Evolutionary conservation across 1,140 invertebrate genomes (phyloP).

Genomic region (Elymnias hypermnestra): DNA sequence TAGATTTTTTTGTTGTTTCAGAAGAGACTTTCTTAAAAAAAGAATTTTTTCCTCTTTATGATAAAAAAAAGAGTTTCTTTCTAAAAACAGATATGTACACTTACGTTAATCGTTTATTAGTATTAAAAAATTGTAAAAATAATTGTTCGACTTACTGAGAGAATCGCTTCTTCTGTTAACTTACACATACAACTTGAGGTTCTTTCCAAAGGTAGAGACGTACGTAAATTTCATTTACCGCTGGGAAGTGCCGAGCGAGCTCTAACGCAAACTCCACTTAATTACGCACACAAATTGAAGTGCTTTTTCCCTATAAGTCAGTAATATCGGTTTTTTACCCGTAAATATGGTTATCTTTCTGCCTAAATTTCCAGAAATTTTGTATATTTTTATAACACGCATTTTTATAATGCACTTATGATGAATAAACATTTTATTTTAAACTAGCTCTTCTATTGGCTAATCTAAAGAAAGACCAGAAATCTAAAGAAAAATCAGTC

Average conservation of each 20-base stretch:
- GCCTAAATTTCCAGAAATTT: not conserved
- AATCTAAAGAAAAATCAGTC: not conserved
- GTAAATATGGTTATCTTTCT: constrained; percentile 29
- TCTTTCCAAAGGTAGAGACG: constrained; percentile 59
- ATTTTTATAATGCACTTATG: too few species aligned
- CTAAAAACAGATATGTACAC: too few species aligned
- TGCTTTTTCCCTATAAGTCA: constrained; percentile 62
- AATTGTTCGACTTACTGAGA: not conserved
- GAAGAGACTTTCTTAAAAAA: too few species aligned
- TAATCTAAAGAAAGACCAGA: not conserved
- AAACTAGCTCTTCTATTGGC: too few species aligned
- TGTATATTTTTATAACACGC: not conserved
- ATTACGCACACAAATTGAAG: constrained; percentile 74
- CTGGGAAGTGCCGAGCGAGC: constrained; percentile 66
- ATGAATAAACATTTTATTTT: not conserved
- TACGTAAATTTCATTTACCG: constrained; percentile 75
- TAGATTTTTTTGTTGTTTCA: too few species aligned
- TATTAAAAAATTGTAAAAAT: too few species aligned
- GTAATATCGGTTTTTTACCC: constrained; percentile 55
- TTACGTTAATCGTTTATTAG: too few species aligned
- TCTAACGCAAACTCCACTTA: constrained; percentile 71
- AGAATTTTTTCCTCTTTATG: too few species aligned
- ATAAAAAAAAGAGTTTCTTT: too few species aligned
- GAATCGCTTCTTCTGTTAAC: constrained; percentile 15
- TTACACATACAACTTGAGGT: constrained; percentile 34